Conservation (phyloP, 1,140 invertebrate species). For the Drosophila bipectinata region DNA sequence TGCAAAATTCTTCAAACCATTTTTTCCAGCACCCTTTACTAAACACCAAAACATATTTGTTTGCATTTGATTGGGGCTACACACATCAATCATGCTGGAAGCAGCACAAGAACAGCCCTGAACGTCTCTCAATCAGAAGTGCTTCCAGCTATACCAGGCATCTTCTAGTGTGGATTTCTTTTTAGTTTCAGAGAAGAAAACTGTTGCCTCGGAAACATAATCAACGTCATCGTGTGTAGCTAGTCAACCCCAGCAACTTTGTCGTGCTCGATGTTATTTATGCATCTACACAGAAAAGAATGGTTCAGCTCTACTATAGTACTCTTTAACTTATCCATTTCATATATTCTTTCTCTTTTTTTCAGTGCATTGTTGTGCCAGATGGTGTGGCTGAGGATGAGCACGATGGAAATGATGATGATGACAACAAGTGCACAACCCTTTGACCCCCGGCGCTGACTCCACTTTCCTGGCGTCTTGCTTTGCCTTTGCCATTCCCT, state of each 20-base stretch:
- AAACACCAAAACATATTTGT: constrained; percentile 7
- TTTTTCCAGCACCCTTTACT: background rate
- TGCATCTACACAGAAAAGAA: constrained; percentile 37
- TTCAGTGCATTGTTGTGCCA: constrained; percentile 16
- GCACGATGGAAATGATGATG: constrained; percentile 44
- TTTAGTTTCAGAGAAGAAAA: constrained; percentile 17
- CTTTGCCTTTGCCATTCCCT: constrained; percentile 31
- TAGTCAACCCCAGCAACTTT: constrained; percentile 46
- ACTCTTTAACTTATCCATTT: background rate
- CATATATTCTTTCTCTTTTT: background rate
- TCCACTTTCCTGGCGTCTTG: constrained; percentile 44
- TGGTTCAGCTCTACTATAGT: too few relatives aligned
- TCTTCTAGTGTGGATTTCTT: constrained; percentile 53
- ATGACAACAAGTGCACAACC: constrained; percentile 76
- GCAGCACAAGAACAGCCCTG: constrained; percentile 6
- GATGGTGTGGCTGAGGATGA: constrained; percentile 39
- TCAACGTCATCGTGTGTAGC: constrained; percentile 58
- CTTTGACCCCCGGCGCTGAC: constrained; percentile 59
- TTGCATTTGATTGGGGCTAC: constrained; percentile 32
- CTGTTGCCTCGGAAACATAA: constrained; percentile 50
- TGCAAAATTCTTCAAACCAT: background rate
- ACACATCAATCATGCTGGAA: constrained; percentile 61
- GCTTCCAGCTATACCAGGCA: constrained; percentile 30
- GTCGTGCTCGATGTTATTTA: constrained; percentile 56
- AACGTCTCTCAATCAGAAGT: constrained; percentile 58